phyloP scores from a whole-genome alignment of 2,797 vertebrate genomes.

The Molossus molossus region DNA sequence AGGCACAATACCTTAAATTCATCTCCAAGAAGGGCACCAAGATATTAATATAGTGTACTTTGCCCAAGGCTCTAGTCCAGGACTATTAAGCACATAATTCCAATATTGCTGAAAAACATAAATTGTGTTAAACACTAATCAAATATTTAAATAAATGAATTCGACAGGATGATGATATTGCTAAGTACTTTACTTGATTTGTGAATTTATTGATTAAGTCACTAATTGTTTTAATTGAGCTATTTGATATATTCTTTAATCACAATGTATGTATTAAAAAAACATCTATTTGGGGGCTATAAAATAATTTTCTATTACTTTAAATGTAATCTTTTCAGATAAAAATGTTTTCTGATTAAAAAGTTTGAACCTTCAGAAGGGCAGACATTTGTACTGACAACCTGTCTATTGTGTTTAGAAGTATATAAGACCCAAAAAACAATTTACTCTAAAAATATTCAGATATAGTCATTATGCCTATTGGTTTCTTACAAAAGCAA shows the following conservation, averaged over 20 bases:
- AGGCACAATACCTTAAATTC: conserved; percentile 39
- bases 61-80: conserved; percentile 69
- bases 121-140: conserved; percentile 79
- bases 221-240: conserved; percentile 79
- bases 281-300: neutral
- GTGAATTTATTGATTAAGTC: conserved; percentile 79
- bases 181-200: conserved; percentile 73
- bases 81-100: conserved; percentile 75
- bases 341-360: neutral
- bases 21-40: conserved; percentile 65
- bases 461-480: neutral
- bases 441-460: neutral
- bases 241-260: conserved; percentile 55
- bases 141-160: conserved; percentile 85
- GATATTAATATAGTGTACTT: conserved; percentile 74
- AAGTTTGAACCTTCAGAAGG: conserved; percentile 7
- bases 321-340: neutral
- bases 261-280: conserved; percentile 60
- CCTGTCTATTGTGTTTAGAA: neutral
- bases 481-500: neutral
- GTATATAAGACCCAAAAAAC: fast-evolving
- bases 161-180: conserved; percentile 50
- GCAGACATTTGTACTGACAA: neutral
- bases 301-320: neutral
- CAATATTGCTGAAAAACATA: conserved; percentile 78